Percentiles rank a stretch among this genome's conserved stretches.
phyloP scores from a whole-genome alignment of 2,113 vertebrate genomes.

The Zingel zingel region DNA sequence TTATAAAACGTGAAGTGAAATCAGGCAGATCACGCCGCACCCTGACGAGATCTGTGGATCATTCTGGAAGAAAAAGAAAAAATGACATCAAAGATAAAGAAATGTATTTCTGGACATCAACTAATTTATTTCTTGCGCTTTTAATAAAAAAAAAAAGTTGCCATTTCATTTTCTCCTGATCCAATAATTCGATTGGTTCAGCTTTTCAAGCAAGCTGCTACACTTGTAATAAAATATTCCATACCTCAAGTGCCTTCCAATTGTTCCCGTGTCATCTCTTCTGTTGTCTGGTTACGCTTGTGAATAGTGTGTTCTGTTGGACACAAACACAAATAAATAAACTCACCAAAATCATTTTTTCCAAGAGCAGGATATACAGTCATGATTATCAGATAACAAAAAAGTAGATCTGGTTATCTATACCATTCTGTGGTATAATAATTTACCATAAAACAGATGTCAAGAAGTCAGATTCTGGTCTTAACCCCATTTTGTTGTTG shows the following conservation, averaged over 20 bases:
- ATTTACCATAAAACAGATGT: too few species aligned
- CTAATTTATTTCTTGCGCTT: neutral
- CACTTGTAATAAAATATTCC: neutral
- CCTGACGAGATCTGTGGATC: constrained; percentile 60
- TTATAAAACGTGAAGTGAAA: constrained; percentile 41
- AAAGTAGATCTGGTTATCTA: neutral
- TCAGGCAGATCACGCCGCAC: constrained; percentile 25
- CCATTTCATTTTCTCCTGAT: too few species aligned
- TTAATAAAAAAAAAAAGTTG: too few species aligned
- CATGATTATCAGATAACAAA: neutral
- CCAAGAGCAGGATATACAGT: neutral
- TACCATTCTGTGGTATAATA: too few species aligned
- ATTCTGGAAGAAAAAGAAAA: constrained; percentile 16
- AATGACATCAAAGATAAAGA: neutral
- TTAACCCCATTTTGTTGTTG: too few species aligned
- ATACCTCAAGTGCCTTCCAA: constrained; percentile 50
- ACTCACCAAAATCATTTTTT: neutral
- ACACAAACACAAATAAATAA: constrained; percentile 25
- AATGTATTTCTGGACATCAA: neutral
- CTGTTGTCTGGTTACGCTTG: constrained; percentile 49
- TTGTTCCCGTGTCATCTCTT: constrained; percentile 75
- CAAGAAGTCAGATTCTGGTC: too few species aligned
- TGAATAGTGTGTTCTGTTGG: constrained; percentile 76
- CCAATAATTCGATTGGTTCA: neutral
- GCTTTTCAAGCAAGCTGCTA: neutral